Base-by-base conservation (phyloP, 2,113 vertebrate genomes). In the Chiloscyllium plagiosum region DNA sequence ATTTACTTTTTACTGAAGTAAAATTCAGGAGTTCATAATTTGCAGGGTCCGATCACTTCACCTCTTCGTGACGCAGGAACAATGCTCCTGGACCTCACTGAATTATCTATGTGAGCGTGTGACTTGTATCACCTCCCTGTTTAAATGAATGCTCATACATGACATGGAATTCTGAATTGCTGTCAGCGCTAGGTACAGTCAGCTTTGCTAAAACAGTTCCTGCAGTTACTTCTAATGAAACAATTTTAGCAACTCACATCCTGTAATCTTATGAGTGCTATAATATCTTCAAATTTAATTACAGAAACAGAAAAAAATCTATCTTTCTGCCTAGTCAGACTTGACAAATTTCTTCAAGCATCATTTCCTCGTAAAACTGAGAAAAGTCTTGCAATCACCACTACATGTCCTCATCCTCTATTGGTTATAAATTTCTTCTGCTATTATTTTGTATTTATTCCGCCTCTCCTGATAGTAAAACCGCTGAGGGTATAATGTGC, bases 1-100 rank as follows among this genome's bases (percentile, higher is more conserved):
- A 92, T 92, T 92, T 92, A 66, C 89, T 37, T 92, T 33, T 17
- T 66, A 65, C n/a, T 92, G 56, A 92, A 66, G 29, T 92, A 56
- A 92, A 66, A 92, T 61, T 65, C n/a, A 19, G 87, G 26, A 65
- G 56, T 6, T 37, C 5, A 22, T 20, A n/a, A 52, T 52, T 86
- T 87, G 15, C 47, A 87, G 42, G 24, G 85, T 26, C 24, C 26
- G 47, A 61, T 56, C 13, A 89, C 86, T 56, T 89, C 50, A 61
- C 26, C 33, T 33, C 8, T 89, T 89, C 56, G 56, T 56, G 86
- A 89, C 22, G n/a, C 29, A 65, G 65, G 56, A 33, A 33, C 4
- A 29, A 5, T 6, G 29, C 13, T 13, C 29, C 52, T 90, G 26
- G 52, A 33, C 50, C 26, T 90, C 26, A n/a, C 3, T 61, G 87